Base-by-base conservation (phyloP, 2,113 vertebrate species). In the pig (Sus scrofa) region DNA sequence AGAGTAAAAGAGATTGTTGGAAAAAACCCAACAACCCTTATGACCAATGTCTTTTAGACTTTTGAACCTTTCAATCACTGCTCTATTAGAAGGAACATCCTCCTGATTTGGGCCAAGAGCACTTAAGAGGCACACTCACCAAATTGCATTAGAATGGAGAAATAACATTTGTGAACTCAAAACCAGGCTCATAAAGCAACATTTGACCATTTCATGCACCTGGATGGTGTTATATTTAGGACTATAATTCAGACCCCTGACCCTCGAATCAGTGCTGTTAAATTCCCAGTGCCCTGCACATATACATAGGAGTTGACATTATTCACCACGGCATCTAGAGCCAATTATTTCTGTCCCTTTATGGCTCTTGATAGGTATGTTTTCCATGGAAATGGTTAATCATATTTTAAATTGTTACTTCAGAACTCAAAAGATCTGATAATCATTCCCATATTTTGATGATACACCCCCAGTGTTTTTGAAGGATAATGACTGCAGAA, bases 341-440 rank as follows among this genome's bases (percentile, higher is more conserved):
- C 68, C 54, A 90, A 77, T 78, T 84, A 11, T 77, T 44, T 93
- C 85, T 86, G 73, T 86, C 52, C 58, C 26, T 94, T 96, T 89
- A 58, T 88, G 60, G 16, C 39, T 52, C 26, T 68, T 86, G 83
- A 68, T 52, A 79, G 8, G 26, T 77, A 83, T 93, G 44, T 92
- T 92, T 95, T 91, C 50, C 14, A 56, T 82, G 39, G 56, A 92
- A 95, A 82, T 2, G 27, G 32, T 89, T 91, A 73, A 88, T 94
- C 26, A 86, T 60, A 50, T 91, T 97, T 95, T 94, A 78, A 87
- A 86, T 65, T 37, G n/a, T 95, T 85, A 75, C n/a, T 92, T 97
- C 52, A 89, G 63, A 94, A 65, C n/a, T 74, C 54, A n/a, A 65
- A 85, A 94, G 81, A 86, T 82, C 19, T 87, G 67, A 74, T 74